Conservation (phyloP, 2,888 invertebrate species). For the Drosophila emarginata region DNA sequence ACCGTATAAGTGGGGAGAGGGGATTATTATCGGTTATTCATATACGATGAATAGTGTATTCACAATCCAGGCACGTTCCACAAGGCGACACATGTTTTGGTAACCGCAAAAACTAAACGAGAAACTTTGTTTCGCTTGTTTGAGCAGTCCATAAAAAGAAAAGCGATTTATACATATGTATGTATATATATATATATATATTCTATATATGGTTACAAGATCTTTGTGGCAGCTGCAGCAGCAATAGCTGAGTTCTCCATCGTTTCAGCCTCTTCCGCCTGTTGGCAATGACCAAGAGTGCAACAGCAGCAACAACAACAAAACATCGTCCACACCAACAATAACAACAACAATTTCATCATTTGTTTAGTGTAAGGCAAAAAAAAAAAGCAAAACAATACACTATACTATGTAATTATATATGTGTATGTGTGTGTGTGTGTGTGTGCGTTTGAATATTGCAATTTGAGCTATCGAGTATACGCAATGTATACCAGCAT, state of each 20-base stretch:
- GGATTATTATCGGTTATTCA: background rate
- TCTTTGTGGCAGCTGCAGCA: slow-evolving; percentile 44
- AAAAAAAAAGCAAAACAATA: too few species aligned
- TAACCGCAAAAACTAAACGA: slow-evolving; percentile 15
- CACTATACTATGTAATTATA: too few species aligned
- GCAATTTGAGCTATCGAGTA: slow-evolving; percentile 56
- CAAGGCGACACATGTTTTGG: slow-evolving; percentile 40
- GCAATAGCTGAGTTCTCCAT: background rate
- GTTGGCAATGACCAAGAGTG: slow-evolving; percentile 31
- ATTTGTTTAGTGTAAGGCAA: background rate
- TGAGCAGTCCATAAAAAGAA: slow-evolving; percentile 7
- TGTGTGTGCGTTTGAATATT: too few species aligned
- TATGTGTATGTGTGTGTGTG: background rate
- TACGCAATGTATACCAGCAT: slow-evolving; percentile 63
- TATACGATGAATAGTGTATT: slow-evolving; percentile 37
- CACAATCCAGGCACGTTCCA: slow-evolving; percentile 63
- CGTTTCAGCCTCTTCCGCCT: slow-evolving; percentile 42
- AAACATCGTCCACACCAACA: slow-evolving; percentile 21
- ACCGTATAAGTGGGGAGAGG: background rate
- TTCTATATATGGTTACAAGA: slow-evolving; percentile 45
- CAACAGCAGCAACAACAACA: slow-evolving; percentile 7
- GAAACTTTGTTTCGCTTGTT: slow-evolving; percentile 19
- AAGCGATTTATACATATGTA: too few species aligned
- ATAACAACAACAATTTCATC: slow-evolving; percentile 56
- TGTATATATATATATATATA: too few species aligned